Evolutionary conservation across 2,113 vertebrate species (phyloP), one percentile per base, ranked within the genome.

Genomic region (Myrmecophaga tridactyla): DNA sequence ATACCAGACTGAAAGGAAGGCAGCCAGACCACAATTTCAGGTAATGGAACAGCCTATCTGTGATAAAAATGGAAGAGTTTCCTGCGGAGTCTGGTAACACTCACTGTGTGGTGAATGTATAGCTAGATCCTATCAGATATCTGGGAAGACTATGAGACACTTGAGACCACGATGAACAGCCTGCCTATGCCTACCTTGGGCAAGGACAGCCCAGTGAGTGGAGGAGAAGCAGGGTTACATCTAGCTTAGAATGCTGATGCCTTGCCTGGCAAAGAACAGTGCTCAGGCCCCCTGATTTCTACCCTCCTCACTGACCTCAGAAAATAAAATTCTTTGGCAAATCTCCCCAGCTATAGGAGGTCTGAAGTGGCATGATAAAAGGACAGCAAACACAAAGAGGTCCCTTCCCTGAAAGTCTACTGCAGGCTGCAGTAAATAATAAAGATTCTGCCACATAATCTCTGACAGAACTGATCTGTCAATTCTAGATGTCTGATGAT

Each of bases 171-270:
- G 12, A n/a, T 41, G 70, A 75, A 41, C 3, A 14, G 36, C 15
- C 29, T 60, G 3, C 11, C 25, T 20, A n/a, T 3, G 2, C 9
- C 20, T 46, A 1, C 14, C 11, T 23, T 34, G n/a, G 18, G 14
- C 27, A 41, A 80, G 31, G 1, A 58, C 14, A 67, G 73, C 25
- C 18, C 21, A 8, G 14, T 14, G 60, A 53, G 4, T 15, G 8
- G 39, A 85, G 69, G 0, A 11, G 5, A 4, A 9, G 48, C n/a
- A 21, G 75, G 25, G 39, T 36, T 11, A 63, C 7, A 21, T 73
- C 62, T 21, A 86, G 6, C 10, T 86, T 17, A 83, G 48, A 77
- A 86, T 0, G 10, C 80, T 11, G 27, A 15, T 4, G 29, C 31
- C 25, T n/a, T 46, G 41, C 34, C 76, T 29, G 2, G 3, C n/a